phyloP scores from a whole-genome alignment of 1,140 invertebrate species.

The Trachymyrmex cornetzi region DNA sequence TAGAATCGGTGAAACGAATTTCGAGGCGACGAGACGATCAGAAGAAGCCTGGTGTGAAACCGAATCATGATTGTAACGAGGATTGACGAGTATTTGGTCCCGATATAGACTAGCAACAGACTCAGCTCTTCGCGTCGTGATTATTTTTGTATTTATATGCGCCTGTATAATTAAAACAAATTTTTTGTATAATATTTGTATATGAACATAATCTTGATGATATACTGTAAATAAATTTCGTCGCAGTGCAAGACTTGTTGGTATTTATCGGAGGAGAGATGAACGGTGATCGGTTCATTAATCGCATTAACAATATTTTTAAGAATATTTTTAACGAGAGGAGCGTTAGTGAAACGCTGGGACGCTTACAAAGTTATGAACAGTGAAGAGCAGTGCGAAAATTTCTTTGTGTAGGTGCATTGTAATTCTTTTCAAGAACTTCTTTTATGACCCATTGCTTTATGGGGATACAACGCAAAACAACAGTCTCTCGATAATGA shows the following conservation, averaged over 20 bases:
- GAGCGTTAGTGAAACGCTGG: not conserved
- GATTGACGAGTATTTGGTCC: not conserved
- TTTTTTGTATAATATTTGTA: not conserved
- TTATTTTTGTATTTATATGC: conserved; percentile 32
- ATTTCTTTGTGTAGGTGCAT: not conserved
- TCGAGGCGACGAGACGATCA: not conserved
- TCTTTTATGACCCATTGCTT: conserved; percentile 1
- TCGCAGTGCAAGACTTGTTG: conserved; percentile 13
- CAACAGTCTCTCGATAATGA: not conserved
- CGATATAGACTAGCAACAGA: not conserved
- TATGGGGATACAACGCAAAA: not conserved
- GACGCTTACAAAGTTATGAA: not conserved
- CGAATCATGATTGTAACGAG: not conserved
- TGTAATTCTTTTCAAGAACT: not conserved
- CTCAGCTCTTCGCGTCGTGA: not conserved
- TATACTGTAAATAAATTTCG: conserved; percentile 65
- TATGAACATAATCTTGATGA: conserved; percentile 5
- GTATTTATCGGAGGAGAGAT: not conserved
- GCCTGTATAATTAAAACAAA: not conserved
- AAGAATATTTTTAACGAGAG: conserved; percentile 25
- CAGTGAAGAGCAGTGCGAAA: not conserved
- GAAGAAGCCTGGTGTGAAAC: not conserved
- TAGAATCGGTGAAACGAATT: not conserved
- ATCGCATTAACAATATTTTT: conserved; percentile 38
- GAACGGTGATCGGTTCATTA: not conserved